Evolutionary conservation across 2,888 invertebrate species (phyloP).

Genomic region (Pristionchus exspectatus): DNA sequence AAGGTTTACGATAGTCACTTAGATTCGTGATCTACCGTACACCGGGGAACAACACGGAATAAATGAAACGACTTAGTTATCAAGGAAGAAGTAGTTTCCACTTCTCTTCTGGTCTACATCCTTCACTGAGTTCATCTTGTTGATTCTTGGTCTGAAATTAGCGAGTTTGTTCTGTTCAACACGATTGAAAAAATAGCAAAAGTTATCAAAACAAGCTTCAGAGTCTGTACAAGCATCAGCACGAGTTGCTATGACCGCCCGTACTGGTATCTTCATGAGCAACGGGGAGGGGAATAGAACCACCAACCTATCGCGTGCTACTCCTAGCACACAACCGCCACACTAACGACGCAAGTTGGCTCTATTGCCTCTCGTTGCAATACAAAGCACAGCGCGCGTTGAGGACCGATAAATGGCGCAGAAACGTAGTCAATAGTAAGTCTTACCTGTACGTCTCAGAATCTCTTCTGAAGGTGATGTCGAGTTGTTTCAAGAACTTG

Average conservation of each 20-base stretch:
- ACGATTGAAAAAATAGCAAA: background rate
- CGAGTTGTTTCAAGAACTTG: slow-evolving; percentile 92
- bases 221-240: slow-evolving; percentile 47
- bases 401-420: background rate
- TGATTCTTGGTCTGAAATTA: slow-evolving; percentile 89
- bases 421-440: background rate
- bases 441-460: slow-evolving; percentile 89
- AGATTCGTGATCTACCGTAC: background rate
- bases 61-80: slow-evolving; percentile 85
- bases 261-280: slow-evolving; percentile 44
- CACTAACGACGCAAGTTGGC: slow-evolving; percentile 9
- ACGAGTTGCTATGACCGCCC: slow-evolving; percentile 45
- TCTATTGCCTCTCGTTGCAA: background rate
- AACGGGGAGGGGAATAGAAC: background rate
- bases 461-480: slow-evolving; percentile 98
- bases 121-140: slow-evolving; percentile 86
- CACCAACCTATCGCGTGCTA: background rate
- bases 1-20: background rate
- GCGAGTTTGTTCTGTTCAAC: background rate
- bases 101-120: slow-evolving; percentile 97
- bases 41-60: background rate
- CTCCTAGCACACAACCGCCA: background rate
- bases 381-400: background rate
- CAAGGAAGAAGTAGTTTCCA: slow-evolving; percentile 99
- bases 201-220: background rate